Base-by-base conservation (phyloP, 2,888 invertebrate genomes). In the Ischnus inquisitorius region DNA sequence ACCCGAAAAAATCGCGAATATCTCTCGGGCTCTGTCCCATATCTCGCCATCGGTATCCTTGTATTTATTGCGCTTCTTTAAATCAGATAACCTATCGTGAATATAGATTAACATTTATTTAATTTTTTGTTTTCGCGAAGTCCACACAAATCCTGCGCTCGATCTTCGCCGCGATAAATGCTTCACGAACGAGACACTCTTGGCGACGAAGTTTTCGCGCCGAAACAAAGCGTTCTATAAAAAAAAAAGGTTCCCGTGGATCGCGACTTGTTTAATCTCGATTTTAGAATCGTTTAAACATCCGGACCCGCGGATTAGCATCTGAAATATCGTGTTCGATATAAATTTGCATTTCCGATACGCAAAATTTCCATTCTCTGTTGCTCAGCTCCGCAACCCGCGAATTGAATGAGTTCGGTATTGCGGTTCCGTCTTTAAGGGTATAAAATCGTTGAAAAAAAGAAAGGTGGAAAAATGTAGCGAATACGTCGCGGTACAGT, bases 1-100 rank as follows among this genome's bases (percentile, higher is more conserved):
- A 75, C 68, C 68, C 68, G 74, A 79, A 79, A 69, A 75, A 75
- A 83, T 79, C 74, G 69, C 46, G 39, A 51, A 71, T 34, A 34
- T 83, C 74, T 79, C 65, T 71, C 67, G 60, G 25, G 14, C 60
- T 28, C 14, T 60, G 14, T 25, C 25, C 10, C 60, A 39, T 68
- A 79, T 76, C 67, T 82, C 46, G 71, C n/a, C 54, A 54, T 54
- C 57, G 57, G 48, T 64, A 25, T 74, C 28, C n/a, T 34, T 14
- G 64, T 64, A 74, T 74, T 74, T 62, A 74, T 74, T 48, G 28
- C 41, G 19, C 72, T 43, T 62, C 69, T 65, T 62, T 3, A 46
- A n/a, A 79, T 79, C 79, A 65, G 71, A 71, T 79, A 79, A 54
- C 39, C 51, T 22, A 51, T 67, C 64, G 57, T 12, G 79, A 51